These are phyloP conservation scores for Morbakka virulenta DNA, from an alignment of 30 jellyfish, hydroid and myxozoan genomes.

Conservation along the genomic window DNA sequence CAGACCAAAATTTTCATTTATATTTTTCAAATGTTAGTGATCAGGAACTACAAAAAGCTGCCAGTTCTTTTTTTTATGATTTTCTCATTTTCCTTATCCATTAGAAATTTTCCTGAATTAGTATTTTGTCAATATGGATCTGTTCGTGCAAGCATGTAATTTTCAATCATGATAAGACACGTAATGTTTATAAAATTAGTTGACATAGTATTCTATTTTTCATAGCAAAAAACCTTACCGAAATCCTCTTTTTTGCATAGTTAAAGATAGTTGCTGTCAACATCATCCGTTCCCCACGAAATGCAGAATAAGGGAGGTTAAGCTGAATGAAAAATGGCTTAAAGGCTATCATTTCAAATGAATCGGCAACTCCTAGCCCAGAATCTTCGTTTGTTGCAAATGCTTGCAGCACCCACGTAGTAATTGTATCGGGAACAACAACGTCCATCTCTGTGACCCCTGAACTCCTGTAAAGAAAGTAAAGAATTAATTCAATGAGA, in stretches of 20 bases:
- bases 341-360: slow-evolving; percentile 2
- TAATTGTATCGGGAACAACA: slow-evolving; percentile 20
- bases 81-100: too few relatives aligned
- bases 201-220: too few relatives aligned
- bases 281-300: slow-evolving; percentile 21
- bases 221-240: neutral
- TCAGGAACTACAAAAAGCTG: too few relatives aligned
- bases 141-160: too few relatives aligned
- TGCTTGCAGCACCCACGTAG: slow-evolving; percentile 45
- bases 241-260: neutral
- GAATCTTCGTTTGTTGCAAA: slow-evolving; percentile 19
- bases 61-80: too few relatives aligned
- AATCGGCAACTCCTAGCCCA: slow-evolving; percentile 32
- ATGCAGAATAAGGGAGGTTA: slow-evolving; percentile 4
- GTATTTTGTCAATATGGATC: too few relatives aligned
- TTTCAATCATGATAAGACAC: too few relatives aligned
- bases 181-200: too few relatives aligned
- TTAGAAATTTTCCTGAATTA: too few relatives aligned
- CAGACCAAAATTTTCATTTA: too few relatives aligned
- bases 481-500: neutral
- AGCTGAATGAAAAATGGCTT: slow-evolving; percentile 20
- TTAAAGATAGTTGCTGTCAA: slow-evolving; percentile 17
- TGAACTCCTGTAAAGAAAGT: neutral
- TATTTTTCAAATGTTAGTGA: too few relatives aligned
- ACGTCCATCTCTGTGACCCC: slow-evolving; percentile 10